These are phyloP conservation scores for Eupithecia tripunctaria DNA, from an alignment of 2,888 invertebrate species.

Conservation along the genomic window DNA sequence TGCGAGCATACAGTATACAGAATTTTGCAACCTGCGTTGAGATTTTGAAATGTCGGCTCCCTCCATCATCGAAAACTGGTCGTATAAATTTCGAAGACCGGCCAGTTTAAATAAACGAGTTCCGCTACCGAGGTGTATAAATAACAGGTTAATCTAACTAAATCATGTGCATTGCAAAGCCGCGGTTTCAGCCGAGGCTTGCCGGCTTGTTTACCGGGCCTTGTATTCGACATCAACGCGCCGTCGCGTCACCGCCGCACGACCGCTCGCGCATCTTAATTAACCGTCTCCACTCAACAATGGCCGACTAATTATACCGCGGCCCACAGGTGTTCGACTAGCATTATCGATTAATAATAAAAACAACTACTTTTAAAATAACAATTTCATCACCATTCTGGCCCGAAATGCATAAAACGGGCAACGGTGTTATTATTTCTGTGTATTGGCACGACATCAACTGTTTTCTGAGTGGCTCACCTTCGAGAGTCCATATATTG, in stretches of 20 bases:
- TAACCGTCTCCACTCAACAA: conserved; percentile 65
- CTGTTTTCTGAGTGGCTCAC: conserved; percentile 64
- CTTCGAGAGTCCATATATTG: conserved; percentile 61
- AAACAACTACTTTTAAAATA: conserved; percentile 25
- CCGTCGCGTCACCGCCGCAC: conserved; percentile 58
- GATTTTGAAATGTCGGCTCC: conserved; percentile 5
- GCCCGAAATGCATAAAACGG: conserved; percentile 45
- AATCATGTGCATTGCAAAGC: conserved; percentile 31
- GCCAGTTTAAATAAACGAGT: conserved; percentile 18
- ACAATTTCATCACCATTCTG: conserved; percentile 33
- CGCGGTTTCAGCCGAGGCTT: conserved; percentile 43
- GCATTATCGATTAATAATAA: conserved; percentile 46
- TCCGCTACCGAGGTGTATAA: conserved; percentile 39
- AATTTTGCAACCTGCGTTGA: conserved; percentile 28
- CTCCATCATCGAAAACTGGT: conserved; percentile 4
- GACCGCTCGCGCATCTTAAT: conserved; percentile 74
- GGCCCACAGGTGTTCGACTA: conserved; percentile 54
- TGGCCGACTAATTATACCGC: conserved; percentile 67
- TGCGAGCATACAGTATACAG: conserved; percentile 40
- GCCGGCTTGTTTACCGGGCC: conserved; percentile 51
- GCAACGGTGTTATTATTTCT: conserved; percentile 52
- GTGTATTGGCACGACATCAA: conserved; percentile 74
- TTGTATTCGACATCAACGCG: conserved; percentile 74
- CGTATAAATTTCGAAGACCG: background rate
- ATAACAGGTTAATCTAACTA: conserved; percentile 44